A percentile compares a stretch with the other conserved stretches of the same genome.
phyloP scores from a whole-genome alignment of 2,113 vertebrate genomes.

The Passer domesticus region DNA sequence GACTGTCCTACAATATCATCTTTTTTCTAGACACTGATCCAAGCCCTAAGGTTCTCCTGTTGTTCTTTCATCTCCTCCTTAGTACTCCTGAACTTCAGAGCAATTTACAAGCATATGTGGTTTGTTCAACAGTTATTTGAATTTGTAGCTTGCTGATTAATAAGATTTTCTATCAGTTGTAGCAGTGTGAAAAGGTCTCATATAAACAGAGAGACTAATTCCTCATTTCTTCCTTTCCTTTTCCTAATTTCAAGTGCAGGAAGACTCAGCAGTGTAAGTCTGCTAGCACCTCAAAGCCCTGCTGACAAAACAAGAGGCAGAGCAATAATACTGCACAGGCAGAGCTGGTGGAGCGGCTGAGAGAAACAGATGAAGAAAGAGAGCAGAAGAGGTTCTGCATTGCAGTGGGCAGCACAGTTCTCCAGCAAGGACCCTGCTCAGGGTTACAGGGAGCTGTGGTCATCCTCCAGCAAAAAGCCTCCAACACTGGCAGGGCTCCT shows the following conservation, averaged over 20 bases:
- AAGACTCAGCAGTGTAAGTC: not conserved
- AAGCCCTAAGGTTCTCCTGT: not conserved
- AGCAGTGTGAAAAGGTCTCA: not conserved
- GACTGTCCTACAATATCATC: not conserved
- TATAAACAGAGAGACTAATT: not conserved
- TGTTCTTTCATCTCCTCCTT: not conserved
- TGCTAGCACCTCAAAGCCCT: fast-evolving
- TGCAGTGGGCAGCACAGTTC: not conserved
- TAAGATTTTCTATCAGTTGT: not conserved
- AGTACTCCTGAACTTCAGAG: not conserved
- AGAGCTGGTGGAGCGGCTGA: not conserved
- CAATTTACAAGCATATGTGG: not conserved
- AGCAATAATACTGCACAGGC: not conserved
- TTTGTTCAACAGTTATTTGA: not conserved
- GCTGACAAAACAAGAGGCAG: not conserved
- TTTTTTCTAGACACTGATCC: not conserved
- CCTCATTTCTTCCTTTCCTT: not conserved
- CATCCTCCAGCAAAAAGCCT: fast-evolving
- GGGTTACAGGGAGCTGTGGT: not conserved
- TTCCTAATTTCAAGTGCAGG: not conserved
- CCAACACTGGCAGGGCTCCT: not conserved
- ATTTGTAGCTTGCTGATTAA: not conserved
- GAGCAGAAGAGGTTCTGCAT: not conserved
- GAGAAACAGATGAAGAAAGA: not conserved
- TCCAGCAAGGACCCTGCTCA: not conserved